phyloP scores from a whole-genome alignment of 92 coral and sea anemone genomes.

The Epizoanthus fatuus region DNA sequence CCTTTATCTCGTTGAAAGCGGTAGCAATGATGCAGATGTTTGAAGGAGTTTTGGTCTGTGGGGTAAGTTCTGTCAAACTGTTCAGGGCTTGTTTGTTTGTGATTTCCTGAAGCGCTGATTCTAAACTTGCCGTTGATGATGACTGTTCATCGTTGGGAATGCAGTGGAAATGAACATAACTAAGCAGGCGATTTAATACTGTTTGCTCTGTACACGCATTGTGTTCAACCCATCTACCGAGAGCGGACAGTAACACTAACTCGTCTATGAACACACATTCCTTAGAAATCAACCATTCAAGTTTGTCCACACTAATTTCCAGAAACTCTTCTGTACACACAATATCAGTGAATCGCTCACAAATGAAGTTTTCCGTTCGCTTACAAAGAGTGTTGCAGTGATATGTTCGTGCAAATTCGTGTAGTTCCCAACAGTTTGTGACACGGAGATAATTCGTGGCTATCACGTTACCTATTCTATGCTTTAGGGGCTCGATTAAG shows the following conservation, averaged over 20 bases:
- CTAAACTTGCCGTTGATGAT: neutral
- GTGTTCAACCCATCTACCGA: constrained; percentile 15
- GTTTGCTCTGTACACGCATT: neutral
- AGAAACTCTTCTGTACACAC: constrained; percentile 5
- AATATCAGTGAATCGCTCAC: constrained; percentile 1
- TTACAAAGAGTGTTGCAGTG: constrained; percentile 1
- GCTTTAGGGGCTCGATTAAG: constrained; percentile 27
- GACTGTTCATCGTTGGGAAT: constrained; percentile 18
- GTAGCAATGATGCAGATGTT: constrained; percentile 36
- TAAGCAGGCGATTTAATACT: neutral
- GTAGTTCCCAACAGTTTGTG: constrained; percentile 7
- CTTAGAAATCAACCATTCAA: constrained; percentile 12
- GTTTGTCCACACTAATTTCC: neutral
- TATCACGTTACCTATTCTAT: constrained; percentile 1
- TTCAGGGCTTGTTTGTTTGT: neutral
- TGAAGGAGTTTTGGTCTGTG: neutral
- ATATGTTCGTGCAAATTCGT: neutral
- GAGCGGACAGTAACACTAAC: neutral
- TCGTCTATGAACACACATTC: constrained; percentile 23
- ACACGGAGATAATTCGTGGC: neutral
- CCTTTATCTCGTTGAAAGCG: neutral
- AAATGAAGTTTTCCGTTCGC: constrained; percentile 14
- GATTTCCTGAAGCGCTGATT: neutral
- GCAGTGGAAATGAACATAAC: constrained; percentile 7
- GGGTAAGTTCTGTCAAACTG: neutral